Conservation (phyloP, 2,888 invertebrate species). For the Scaptomyza polygonia region DNA sequence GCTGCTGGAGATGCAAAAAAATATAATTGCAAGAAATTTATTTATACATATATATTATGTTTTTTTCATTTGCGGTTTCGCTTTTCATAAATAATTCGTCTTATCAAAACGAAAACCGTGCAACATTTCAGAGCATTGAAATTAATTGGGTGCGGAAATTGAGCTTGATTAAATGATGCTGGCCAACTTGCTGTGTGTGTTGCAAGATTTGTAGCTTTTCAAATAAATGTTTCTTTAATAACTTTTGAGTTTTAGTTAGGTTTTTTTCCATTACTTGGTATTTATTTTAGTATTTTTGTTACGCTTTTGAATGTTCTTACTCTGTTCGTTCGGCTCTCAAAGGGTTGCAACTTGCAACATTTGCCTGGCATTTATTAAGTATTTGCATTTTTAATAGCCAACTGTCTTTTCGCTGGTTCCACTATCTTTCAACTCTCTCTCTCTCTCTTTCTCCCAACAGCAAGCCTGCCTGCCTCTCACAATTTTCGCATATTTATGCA, state of each 20-base stretch:
- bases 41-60: too few relatives aligned
- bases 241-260: not conserved
- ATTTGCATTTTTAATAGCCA: constrained; percentile 68
- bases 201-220: too few relatives aligned
- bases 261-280: constrained; percentile 46
- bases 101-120: not conserved
- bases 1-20: not conserved
- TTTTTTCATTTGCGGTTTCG: not conserved
- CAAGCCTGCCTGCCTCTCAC: not conserved
- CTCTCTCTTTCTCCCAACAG: not conserved
- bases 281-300: not conserved
- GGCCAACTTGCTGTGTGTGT: too few relatives aligned
- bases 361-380: constrained; percentile 66
- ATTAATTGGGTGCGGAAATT: not conserved
- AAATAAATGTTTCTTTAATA: too few relatives aligned
- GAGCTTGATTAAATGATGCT: not conserved
- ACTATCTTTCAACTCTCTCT: not conserved
- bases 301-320: not conserved
- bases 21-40: constrained; percentile 8
- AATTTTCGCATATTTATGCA: constrained; percentile 34
- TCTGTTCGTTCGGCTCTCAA: constrained; percentile 2
- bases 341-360: constrained; percentile 51
- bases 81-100: not conserved
- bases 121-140: not conserved
- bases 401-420: constrained; percentile 33